Base-by-base conservation (phyloP, 2,113 vertebrate genomes). In the Spea multiplicata region DNA sequence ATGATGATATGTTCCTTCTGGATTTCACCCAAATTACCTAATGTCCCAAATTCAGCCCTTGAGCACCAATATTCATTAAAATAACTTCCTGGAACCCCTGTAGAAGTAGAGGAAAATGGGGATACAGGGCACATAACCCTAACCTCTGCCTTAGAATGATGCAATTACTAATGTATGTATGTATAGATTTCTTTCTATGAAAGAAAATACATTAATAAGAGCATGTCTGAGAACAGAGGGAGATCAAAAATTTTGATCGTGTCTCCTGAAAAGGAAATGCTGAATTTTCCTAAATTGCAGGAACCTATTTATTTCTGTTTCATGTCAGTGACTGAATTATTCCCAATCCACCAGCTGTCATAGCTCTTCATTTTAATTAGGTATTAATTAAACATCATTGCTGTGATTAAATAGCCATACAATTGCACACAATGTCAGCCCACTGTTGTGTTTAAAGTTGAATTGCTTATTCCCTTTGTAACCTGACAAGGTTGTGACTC, bases 331-430 rank as follows among this genome's bases (percentile, higher is more conserved):
- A 73, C 69, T 73, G 50, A 73, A 73, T 80, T 73, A 67, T 80
- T 73, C 77, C 77, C 77, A 57, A 59, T 80, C 57, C 59, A n/a
- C 70, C 77, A 73, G 70, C 77, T 80, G 77, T 80, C 77, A 80
- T 8, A 48, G 71, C 71, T 80, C 71, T 73, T 80, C 77, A 59
- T 67, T 80, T 67, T 80, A 80, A 80, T 80, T 80, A 80, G 77
- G 64, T 80, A 80, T 80, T 80, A 80, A 80, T 80, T 66, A 80
- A 80, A 73, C 71, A 80, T 73, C 71, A 80, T 73, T 59, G 71
- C 53, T 48, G 77, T 73, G 71, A 73, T 80, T 73, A 80, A 73
- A 80, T 73, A 73, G 71, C 71, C 70, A 49, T 61, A 49, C 30
- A 80, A 44, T 57, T 64, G 30, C 66, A 48, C 8, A 66, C n/a